These are phyloP conservation scores for Sebastes taczanowskii DNA, from an alignment of 2,797 vertebrate genomes.

Conservation along the genomic window DNA sequence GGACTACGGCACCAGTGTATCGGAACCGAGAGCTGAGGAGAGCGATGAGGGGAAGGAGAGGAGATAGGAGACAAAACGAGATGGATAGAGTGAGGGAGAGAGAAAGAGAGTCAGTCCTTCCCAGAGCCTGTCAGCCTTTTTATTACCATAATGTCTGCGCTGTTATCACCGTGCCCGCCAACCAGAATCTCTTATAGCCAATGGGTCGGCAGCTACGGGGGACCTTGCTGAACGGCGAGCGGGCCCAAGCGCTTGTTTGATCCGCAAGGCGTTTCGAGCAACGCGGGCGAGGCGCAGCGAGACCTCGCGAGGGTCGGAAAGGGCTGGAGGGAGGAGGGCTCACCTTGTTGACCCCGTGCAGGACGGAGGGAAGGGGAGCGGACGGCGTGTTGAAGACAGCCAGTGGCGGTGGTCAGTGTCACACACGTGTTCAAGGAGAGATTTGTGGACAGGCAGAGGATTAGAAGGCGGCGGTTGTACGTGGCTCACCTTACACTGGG, in stretches of 20 bases:
- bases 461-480: slow-evolving; percentile 20
- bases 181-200: slow-evolving; percentile 60
- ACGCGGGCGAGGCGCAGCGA: background rate
- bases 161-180: slow-evolving; percentile 57
- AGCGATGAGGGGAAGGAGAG: slow-evolving; percentile 42
- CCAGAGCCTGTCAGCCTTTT: slow-evolving; percentile 59
- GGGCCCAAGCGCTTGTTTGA: slow-evolving; percentile 44
- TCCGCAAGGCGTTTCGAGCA: slow-evolving; percentile 21
- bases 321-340: slow-evolving; percentile 19
- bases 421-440: slow-evolving; percentile 41
- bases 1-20: slow-evolving; percentile 57
- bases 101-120: slow-evolving; percentile 37
- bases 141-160: slow-evolving; percentile 67
- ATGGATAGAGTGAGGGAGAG: slow-evolving; percentile 48
- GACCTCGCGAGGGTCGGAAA: background rate
- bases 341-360: slow-evolving; percentile 40
- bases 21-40: slow-evolving; percentile 54
- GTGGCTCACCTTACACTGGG: slow-evolving; percentile 26
- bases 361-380: slow-evolving; percentile 25
- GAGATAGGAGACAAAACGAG: slow-evolving; percentile 48
- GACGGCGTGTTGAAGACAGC: slow-evolving; percentile 24
- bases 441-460: slow-evolving; percentile 35
- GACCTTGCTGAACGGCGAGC: slow-evolving; percentile 42
- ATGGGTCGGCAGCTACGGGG: slow-evolving; percentile 37
- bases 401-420: slow-evolving; percentile 25